Conservation (phyloP, 2,888 invertebrate genomes). For the Abrostola tripartita region DNA sequence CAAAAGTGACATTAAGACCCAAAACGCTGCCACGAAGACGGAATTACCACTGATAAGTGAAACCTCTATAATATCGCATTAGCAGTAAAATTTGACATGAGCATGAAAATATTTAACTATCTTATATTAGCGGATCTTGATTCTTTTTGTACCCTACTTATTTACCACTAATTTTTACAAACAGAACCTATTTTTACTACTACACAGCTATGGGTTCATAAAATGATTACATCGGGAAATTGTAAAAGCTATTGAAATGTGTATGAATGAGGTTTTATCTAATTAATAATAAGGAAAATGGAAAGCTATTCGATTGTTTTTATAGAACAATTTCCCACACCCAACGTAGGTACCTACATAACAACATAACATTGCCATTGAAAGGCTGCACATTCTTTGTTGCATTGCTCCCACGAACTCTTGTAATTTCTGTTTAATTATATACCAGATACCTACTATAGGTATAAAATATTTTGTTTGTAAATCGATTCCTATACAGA, state of each 20-base stretch:
- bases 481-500: conserved; percentile 19
- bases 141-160: too few species aligned
- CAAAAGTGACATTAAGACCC: conserved; percentile 8
- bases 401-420: conserved; percentile 39
- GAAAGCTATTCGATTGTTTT: conserved; percentile 53
- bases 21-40: not conserved
- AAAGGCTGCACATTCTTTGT: conserved; percentile 37
- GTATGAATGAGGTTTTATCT: conserved; percentile 31
- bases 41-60: too few species aligned
- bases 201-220: not conserved
- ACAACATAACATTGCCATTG: conserved; percentile 40
- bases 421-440: conserved; percentile 27
- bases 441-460: conserved; percentile 11
- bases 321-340: conserved; percentile 43
- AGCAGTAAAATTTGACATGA: too few species aligned
- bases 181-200: too few species aligned
- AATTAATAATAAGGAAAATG: conserved; percentile 54
- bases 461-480: too few species aligned
- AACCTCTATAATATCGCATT: too few species aligned
- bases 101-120: too few species aligned
- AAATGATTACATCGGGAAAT: conserved; percentile 45
- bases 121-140: too few species aligned
- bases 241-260: conserved; percentile 37
- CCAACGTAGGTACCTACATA: not conserved
- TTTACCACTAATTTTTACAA: too few species aligned